Evolutionary conservation across 2,888 invertebrate species (phyloP), one percentile per base, ranked within the genome.

Genomic region (Byasa hedistus): DNA sequence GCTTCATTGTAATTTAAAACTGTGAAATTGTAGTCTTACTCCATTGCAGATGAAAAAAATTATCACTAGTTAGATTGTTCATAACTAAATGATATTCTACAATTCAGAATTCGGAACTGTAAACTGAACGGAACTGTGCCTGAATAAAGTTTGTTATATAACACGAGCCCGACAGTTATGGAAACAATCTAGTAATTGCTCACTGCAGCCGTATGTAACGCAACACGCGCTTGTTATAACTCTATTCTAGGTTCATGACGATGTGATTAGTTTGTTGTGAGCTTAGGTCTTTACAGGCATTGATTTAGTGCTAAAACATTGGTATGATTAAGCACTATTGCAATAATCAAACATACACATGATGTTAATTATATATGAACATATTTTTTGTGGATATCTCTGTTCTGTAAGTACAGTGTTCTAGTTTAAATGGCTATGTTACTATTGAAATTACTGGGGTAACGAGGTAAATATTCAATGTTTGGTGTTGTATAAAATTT

Each of bases 161-260:
- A 83, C 76, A 73, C 76, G 67, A 68, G 70, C 75, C 75, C 75
- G 75, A 77, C 77, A 78, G 81, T 84, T 85, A 85, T 86, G 84
- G 84, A 79, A 86, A 86, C 86, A 86, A 81, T 81, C 73, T 71
- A 70, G 76, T 78, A 80, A 83, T 82, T 79, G 78, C 79, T 79
- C 74, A 75, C 74, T 75, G 74, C 75, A 70, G 69, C 70, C 74
- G 72, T 75, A 76, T 76, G 77, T 78, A 81, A 83, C 76, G 77
- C 70, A 66, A 71, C 66, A 77, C 76, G 74, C 72, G 65, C 71
- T 71, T 72, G 78, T 77, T 84, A 82, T 80, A 80, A 77, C 78
- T 81, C 81, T 83, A 83, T 83, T 83, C 80, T 77, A 72, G 73
- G 76, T 70, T 67, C 66, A 70, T 54, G 74, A 71, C 71, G 75